phyloP scores from a whole-genome alignment of 2,113 vertebrate genomes.

The Oceanites oceanicus region DNA sequence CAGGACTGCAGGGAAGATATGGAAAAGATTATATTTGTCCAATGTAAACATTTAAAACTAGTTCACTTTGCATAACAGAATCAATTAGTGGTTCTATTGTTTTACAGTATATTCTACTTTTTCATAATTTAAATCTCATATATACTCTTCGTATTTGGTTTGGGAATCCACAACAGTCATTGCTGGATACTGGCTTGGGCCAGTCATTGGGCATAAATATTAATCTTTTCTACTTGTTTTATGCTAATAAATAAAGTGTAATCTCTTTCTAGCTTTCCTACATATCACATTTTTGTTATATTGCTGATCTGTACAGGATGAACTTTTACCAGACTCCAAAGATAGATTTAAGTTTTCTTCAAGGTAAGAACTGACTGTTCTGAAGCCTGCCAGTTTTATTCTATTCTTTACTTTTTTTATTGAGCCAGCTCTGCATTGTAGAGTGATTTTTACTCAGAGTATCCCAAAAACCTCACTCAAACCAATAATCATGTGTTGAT shows the following conservation, averaged over 20 bases:
- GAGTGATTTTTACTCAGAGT: constrained; percentile 68
- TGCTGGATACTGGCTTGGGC: background rate
- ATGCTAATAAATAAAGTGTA: background rate
- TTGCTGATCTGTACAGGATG: background rate
- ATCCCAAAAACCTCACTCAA: constrained; percentile 69
- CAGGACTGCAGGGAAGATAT: background rate
- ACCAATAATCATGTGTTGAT: constrained; percentile 81
- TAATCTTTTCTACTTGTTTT: background rate
- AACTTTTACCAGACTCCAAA: constrained; percentile 12
- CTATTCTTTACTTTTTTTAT: background rate
- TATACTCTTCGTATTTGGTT: background rate
- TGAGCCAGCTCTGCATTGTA: constrained; percentile 54
- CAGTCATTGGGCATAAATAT: background rate
- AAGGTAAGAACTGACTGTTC: constrained; percentile 44
- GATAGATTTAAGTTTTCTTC: constrained; percentile 34
- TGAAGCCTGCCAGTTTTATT: constrained; percentile 49
- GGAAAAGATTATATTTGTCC: background rate
- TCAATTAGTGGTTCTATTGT: background rate
- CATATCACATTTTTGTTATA: background rate
- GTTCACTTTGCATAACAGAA: background rate
- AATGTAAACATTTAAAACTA: background rate
- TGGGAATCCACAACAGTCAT: background rate
- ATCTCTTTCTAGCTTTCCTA: background rate
- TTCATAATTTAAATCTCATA: background rate
- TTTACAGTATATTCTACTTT: background rate